Conservation (phyloP, 2,113 vertebrate genomes). For the Neogale vison region DNA sequence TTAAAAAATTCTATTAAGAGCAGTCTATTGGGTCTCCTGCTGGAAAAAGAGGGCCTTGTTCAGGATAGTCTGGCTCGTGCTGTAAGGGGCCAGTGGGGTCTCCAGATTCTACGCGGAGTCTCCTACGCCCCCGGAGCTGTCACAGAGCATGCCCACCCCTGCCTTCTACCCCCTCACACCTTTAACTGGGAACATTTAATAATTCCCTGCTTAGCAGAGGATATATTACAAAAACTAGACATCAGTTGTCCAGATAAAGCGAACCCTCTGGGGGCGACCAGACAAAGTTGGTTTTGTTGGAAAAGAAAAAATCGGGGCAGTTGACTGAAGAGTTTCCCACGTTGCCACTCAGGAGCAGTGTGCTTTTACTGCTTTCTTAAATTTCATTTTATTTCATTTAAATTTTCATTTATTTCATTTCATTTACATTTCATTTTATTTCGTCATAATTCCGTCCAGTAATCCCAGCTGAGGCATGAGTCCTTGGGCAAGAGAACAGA, state of each 20-base stretch:
- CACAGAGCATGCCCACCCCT: neutral
- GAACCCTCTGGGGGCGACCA: neutral
- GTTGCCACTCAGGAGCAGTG: neutral
- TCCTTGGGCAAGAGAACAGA: neutral
- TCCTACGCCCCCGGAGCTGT: neutral
- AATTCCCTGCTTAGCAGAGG: neutral
- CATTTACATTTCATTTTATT: neutral
- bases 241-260: constrained; percentile 41
- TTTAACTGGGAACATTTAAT: neutral
- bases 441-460: neutral
- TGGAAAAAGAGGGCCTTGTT: neutral
- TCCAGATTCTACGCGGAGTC: neutral
- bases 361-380: neutral
- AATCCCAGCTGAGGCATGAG: neutral
- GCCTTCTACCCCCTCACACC: neutral
- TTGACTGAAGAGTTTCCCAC: neutral
- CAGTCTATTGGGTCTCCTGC: constrained; percentile 24
- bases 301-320: neutral
- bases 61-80: neutral
- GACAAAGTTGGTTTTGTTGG: neutral
- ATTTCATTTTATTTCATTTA: neutral
- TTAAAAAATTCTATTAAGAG: constrained; percentile 59
- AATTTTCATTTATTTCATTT: neutral
- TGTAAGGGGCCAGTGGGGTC: neutral
- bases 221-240: neutral